phyloP scores from a whole-genome alignment of 2,113 vertebrate genomes.

The Elachura formosa region DNA sequence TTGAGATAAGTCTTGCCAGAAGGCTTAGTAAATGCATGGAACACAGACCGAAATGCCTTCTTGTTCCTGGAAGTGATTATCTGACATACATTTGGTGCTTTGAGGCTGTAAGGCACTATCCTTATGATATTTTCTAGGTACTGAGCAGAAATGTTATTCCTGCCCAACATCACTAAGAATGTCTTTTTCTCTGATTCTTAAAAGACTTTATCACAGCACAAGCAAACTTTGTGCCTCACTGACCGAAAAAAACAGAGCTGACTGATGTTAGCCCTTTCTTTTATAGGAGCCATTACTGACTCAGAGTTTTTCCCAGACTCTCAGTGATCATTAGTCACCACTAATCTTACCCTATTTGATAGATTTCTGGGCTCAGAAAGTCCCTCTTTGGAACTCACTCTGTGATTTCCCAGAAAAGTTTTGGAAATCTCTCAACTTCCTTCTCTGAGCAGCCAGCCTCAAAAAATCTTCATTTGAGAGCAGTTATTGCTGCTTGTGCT shows the following conservation, averaged over 20 bases:
- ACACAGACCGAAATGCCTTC: neutral
- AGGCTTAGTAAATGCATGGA: neutral
- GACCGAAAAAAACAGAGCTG: neutral
- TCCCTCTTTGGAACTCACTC: conserved; percentile 19
- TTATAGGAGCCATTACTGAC: neutral
- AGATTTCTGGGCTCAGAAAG: conserved; percentile 20
- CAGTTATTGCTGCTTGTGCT: neutral
- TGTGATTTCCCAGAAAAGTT: conserved; percentile 29
- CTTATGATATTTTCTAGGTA: neutral
- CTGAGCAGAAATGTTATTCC: neutral
- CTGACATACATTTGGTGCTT: neutral
- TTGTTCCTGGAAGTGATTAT: neutral
- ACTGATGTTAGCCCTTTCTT: neutral
- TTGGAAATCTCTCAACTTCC: conserved; percentile 36
- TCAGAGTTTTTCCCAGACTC: neutral
- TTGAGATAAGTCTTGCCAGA: neutral
- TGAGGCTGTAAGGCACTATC: neutral
- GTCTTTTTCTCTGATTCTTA: neutral
- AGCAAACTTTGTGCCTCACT: neutral
- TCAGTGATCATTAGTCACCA: neutral
- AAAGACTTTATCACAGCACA: neutral
- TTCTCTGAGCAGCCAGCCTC: neutral
- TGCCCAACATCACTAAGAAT: neutral
- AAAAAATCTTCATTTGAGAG: neutral
- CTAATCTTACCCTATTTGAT: neutral